Evolutionary conservation across 2,113 vertebrate species (phyloP).

Genomic region (Tor tambroides): DNA sequence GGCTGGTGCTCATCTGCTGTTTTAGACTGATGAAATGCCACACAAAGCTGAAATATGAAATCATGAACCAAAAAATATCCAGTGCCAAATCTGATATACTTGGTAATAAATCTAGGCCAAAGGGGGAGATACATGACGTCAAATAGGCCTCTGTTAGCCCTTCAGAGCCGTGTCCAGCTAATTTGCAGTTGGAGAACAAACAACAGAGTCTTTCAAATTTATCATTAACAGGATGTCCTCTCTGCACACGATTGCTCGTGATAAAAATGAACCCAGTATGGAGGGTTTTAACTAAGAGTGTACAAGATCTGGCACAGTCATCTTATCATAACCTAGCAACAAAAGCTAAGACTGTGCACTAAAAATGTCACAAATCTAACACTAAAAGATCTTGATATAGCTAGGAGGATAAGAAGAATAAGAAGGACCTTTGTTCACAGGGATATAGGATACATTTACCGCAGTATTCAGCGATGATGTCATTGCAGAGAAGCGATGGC

Average conservation of each 20-base stretch:
- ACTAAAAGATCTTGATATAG: background rate
- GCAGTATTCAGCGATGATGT: constrained; percentile 50
- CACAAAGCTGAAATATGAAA: background rate
- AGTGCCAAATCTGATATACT: background rate
- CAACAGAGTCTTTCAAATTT: constrained; percentile 17
- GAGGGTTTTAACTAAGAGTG: background rate
- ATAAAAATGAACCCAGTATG: constrained; percentile 48
- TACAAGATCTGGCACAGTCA: background rate
- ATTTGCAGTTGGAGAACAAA: constrained; percentile 17
- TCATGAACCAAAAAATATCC: background rate
- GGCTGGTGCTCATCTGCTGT: background rate
- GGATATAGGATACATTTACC: constrained; percentile 37
- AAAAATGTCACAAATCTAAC: background rate
- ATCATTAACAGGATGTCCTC: constrained; percentile 54
- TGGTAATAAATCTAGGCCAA: background rate
- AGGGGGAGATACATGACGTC: background rate
- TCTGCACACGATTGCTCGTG: constrained; percentile 1
- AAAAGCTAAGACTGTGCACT: background rate
- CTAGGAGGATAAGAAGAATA: constrained; percentile 15
- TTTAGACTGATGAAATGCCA: background rate
- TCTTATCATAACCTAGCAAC: background rate
- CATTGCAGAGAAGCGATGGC: constrained; percentile 25
- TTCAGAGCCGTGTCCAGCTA: background rate
- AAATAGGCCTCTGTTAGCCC: background rate
- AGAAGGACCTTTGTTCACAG: constrained; percentile 41